These are phyloP conservation scores for Grus americana DNA, from an alignment of 2,113 vertebrate species.

Conservation along the genomic window DNA sequence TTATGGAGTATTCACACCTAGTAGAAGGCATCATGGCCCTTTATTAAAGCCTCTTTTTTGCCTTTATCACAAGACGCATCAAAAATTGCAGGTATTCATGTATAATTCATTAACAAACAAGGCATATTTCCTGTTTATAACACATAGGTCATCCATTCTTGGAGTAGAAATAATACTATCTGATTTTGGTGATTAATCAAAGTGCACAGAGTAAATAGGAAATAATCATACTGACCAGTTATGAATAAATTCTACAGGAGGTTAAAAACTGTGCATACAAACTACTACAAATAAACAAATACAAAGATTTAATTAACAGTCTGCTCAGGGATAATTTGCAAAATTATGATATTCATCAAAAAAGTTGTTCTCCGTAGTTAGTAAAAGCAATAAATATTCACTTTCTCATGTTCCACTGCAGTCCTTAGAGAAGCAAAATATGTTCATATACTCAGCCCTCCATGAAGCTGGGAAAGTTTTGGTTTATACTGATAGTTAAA, in stretches of 20 bases:
- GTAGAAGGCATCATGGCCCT: not conserved
- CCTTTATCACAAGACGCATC: not conserved
- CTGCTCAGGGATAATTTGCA: not conserved
- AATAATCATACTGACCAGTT: constrained; percentile 33
- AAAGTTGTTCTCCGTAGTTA: not conserved
- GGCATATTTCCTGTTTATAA: not conserved
- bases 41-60: constrained; percentile 10
- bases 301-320: not conserved
- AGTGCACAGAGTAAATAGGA: not conserved
- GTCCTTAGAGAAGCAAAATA: not conserved
- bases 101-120: constrained; percentile 33
- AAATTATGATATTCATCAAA: not conserved
- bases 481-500: not conserved
- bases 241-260: not conserved
- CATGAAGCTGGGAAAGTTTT: not conserved
- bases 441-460: not conserved
- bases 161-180: not conserved
- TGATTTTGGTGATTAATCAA: constrained; percentile 40
- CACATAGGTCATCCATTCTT: not conserved
- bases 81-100: not conserved
- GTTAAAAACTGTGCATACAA: constrained; percentile 3
- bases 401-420: not conserved
- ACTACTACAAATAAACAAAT: not conserved
- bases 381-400: not conserved
- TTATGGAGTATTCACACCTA: not conserved